Percentiles rank a stretch among this genome's conserved stretches.
Evolutionary conservation across 2,113 vertebrate species (phyloP).

Genomic region (Notarius lentiginosus): DNA sequence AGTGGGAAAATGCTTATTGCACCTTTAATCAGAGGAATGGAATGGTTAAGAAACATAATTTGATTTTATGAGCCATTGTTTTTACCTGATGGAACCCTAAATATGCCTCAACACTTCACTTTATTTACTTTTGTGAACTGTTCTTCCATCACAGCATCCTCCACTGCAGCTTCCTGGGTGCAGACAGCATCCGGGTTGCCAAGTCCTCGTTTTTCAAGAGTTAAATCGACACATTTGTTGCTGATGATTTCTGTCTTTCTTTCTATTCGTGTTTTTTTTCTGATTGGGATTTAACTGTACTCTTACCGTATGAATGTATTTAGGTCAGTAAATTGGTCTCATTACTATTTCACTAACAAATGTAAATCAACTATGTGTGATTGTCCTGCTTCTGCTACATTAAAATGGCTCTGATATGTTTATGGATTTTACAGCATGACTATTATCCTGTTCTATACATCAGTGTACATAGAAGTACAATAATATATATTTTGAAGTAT

Average conservation of each 20-base stretch:
- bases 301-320: background rate
- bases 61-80: background rate
- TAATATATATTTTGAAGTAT: background rate
- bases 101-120: background rate
- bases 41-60: background rate
- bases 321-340: background rate
- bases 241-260: background rate
- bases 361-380: background rate
- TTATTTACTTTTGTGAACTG: background rate
- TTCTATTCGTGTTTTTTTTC: background rate
- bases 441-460: background rate
- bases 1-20: background rate
- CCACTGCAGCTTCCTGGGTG: slow-evolving; percentile 34
- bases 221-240: background rate
- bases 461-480: background rate
- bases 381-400: background rate
- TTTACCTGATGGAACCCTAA: background rate
- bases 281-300: background rate
- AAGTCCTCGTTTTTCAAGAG: background rate
- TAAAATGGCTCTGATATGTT: too few relatives aligned
- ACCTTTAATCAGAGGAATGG: background rate
- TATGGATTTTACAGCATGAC: background rate
- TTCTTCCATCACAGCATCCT: slow-evolving; percentile 24
- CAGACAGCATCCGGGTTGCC: background rate
- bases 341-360: background rate